Base-by-base conservation (phyloP, 2,797 vertebrate genomes). In the Moxostoma hubbsi region DNA sequence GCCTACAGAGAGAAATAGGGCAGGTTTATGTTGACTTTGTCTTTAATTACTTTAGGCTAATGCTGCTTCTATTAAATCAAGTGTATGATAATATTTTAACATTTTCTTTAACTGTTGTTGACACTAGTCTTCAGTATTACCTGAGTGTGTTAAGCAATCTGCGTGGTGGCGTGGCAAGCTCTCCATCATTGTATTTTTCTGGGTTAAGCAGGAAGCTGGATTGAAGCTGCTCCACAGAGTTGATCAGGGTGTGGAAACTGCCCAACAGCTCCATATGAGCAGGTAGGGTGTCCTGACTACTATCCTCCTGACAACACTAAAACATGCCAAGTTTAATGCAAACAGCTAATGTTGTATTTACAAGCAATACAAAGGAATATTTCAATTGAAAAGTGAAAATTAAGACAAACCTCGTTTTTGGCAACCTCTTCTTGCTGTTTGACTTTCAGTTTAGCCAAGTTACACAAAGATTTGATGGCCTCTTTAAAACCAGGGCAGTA, bases 401-500 rank as follows among this genome's bases (percentile, higher is more conserved):
- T 81, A 82, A 88, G 67, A 76, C 84, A 85, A 1, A 77, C 63
- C 79, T 93, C 89, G 68, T 83, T 92, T 83, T 92, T 90, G 80
- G 79, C 89, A 65, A 86, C 88, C 83, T 94, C 94, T 51, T 94
- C 92, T 86, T 94, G 96, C 67, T 88, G 83, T 70, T 89, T 92
- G 69, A 95, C 95, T 87, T 90, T 95, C 83, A 91, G 93, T 89
- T 91, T 95, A 51, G 95, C 94, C 88, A 96, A 88, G 49, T 89
- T 90, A 88, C 93, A 94, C 83, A 99, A 93, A 57, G 93, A 94
- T 83, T 97, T 98, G 5, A 98, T 90, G 84, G 96, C 96, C 77
- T 93, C 94, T 92, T 95, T 96, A 92, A 99, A 96, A 46, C 96
- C 96, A 74, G 98, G 98, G 82, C 97, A 99, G 88, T 98, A 96